phyloP scores from a whole-genome alignment of 92 coral and sea anemone genomes.

The Blastomussa wellsi region DNA sequence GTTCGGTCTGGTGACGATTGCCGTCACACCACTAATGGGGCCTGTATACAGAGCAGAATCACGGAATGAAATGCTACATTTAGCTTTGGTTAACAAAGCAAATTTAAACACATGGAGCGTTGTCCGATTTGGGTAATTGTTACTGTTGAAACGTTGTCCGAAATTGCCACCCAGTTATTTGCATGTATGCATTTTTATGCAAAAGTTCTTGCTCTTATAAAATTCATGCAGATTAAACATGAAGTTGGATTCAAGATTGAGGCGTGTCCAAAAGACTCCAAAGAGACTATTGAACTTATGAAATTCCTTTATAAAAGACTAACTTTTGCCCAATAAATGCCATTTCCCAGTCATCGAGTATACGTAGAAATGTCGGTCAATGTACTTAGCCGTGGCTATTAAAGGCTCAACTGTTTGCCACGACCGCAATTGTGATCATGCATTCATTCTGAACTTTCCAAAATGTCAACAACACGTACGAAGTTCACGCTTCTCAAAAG shows the following conservation, averaged over 20 bases:
- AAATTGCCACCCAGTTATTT: neutral
- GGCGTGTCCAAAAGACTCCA: slow-evolving; percentile 21
- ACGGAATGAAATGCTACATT: neutral
- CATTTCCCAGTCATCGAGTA: neutral
- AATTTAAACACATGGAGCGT: neutral
- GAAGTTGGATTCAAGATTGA: neutral
- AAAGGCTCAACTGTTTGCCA: neutral
- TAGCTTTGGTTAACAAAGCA: neutral
- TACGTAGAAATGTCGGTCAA: neutral
- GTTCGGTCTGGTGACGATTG: slow-evolving; percentile 20
- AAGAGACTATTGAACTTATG: neutral
- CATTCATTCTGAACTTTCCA: neutral
- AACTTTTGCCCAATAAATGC: neutral
- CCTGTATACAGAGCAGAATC: neutral
- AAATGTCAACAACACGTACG: slow-evolving; percentile 1
- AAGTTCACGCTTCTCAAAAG: neutral
- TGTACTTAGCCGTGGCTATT: neutral
- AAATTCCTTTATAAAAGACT: neutral
- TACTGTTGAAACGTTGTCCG: neutral
- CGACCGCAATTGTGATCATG: neutral
- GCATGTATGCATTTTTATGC: neutral
- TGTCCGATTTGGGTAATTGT: neutral
- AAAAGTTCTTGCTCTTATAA: neutral
- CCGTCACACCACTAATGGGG: slow-evolving; percentile 1
- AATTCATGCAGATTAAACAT: slow-evolving; percentile 19